Evolutionary conservation across 2,113 vertebrate species (phyloP).

Genomic region (Chloebia gouldiae): DNA sequence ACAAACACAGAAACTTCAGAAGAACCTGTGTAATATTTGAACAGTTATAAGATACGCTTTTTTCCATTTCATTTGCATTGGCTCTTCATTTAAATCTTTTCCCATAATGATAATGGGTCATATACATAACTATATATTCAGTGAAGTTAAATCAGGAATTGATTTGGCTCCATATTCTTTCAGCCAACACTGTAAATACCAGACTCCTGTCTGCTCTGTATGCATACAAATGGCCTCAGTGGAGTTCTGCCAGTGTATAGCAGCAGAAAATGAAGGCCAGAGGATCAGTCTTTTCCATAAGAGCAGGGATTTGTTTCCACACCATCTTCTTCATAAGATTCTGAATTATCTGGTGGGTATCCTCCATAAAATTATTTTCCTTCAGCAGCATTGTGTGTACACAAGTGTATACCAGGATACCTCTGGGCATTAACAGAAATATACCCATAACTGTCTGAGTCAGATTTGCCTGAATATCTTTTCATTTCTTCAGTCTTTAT

Average conservation of each 20-base stretch:
- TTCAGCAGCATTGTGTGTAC: neutral
- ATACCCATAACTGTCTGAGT: neutral
- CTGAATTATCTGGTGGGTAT: neutral
- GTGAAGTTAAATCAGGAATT: neutral
- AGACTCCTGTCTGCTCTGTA: neutral
- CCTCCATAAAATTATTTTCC: neutral
- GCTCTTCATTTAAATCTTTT: neutral
- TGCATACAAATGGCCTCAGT: slow-evolving; percentile 10
- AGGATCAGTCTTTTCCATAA: slow-evolving; percentile 8
- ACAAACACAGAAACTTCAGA: neutral
- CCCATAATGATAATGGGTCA: neutral
- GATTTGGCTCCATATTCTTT: neutral
- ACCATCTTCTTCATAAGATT: neutral
- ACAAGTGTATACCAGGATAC: neutral
- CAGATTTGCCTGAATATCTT: neutral
- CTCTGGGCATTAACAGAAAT: neutral
- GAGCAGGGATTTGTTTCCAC: neutral
- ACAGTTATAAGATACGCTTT: neutral
- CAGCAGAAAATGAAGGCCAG: slow-evolving; percentile 32
- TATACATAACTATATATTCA: neutral
- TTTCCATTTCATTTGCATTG: neutral
- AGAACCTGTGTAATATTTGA: neutral
- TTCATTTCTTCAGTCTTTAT: neutral
- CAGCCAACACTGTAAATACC: slow-evolving; percentile 23
- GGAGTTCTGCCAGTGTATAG: slow-evolving; percentile 7